Evolutionary conservation across 2,113 vertebrate genomes (phyloP).

Genomic region (Brienomyrus longianalis): DNA sequence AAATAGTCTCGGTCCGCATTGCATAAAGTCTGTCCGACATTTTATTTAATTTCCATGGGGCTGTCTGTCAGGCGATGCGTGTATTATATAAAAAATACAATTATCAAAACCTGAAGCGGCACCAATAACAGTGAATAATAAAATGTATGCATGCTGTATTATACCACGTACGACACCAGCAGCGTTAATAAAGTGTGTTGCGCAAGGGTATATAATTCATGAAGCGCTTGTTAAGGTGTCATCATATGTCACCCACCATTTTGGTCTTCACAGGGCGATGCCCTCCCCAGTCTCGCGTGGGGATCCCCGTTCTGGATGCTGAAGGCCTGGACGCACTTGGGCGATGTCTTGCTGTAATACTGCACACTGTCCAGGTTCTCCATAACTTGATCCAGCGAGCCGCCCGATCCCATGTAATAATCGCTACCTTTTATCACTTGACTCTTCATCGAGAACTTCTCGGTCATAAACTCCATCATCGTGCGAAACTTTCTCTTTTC

Average conservation of each 20-base stretch:
- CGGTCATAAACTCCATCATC: conserved; percentile 93
- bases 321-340: conserved; percentile 83
- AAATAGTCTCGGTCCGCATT: background rate
- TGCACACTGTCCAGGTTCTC: conserved; percentile 85
- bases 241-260: conserved; percentile 62
- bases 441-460: conserved; percentile 88
- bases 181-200: background rate
- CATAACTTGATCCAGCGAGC: conserved; percentile 85
- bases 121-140: background rate
- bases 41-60: background rate
- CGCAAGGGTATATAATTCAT: background rate
- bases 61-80: background rate
- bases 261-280: conserved; percentile 76
- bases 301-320: conserved; percentile 74
- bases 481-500: conserved; percentile 39
- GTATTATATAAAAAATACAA: background rate
- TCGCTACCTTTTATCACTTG: conserved; percentile 77
- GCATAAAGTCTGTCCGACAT: background rate
- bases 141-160: background rate
- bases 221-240: background rate
- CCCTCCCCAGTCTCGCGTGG: conserved; percentile 70
- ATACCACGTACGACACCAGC: background rate
- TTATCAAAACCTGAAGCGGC: background rate
- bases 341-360: conserved; percentile 83
- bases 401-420: conserved; percentile 83